phyloP scores from a whole-genome alignment of 2,797 vertebrate genomes.

The Phrynocephalus guinanensis region DNA sequence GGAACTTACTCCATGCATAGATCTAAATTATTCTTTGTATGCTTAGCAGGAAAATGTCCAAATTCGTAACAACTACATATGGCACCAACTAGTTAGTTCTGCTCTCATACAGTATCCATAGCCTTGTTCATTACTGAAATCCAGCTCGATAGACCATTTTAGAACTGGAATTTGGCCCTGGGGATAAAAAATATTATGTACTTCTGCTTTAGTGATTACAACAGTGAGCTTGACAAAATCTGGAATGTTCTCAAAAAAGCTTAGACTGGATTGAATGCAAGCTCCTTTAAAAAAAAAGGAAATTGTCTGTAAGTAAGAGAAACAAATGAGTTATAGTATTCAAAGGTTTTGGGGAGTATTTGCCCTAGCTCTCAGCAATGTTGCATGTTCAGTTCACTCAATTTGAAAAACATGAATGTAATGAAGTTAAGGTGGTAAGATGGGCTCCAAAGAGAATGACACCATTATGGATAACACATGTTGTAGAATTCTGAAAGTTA shows the following conservation, averaged over 20 bases:
- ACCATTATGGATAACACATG: conserved; percentile 16
- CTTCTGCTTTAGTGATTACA: not conserved
- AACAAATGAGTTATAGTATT: not conserved
- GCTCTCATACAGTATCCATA: not conserved
- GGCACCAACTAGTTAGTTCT: not conserved
- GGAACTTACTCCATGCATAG: not conserved
- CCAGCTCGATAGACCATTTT: not conserved
- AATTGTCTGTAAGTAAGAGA: not conserved
- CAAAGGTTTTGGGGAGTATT: not conserved
- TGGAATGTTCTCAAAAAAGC: not conserved
- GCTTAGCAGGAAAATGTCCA: not conserved
- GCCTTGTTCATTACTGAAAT: not conserved
- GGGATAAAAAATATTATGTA: not conserved
- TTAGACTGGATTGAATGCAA: not conserved
- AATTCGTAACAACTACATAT: not conserved
- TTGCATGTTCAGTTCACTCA: not conserved
- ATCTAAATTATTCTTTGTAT: not conserved
- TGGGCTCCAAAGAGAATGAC: not conserved
- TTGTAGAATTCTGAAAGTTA: not conserved
- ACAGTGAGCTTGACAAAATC: not conserved
- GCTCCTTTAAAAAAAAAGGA: not conserved
- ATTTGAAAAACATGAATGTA: not conserved
- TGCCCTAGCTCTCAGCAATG: not conserved
- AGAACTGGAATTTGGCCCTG: not conserved
- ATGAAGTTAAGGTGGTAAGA: not conserved